Percentiles rank a stretch among this genome's conserved stretches.
These are phyloP conservation scores for Creontiades dilutus DNA, from an alignment of 2,888 invertebrate genomes.

Conservation along the genomic window DNA sequence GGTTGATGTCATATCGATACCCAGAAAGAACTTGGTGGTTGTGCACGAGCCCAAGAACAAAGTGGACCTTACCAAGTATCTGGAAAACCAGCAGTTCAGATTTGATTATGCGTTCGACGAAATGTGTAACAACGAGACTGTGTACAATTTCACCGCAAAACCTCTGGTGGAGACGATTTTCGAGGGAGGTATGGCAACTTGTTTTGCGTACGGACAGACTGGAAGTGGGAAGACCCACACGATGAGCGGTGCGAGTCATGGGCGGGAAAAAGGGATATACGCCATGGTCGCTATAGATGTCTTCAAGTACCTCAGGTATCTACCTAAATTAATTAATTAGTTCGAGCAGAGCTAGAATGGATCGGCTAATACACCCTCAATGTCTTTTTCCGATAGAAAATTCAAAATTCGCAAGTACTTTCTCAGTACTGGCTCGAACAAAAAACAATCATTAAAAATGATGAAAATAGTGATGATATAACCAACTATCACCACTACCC, in stretches of 20 bases:
- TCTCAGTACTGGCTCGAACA: too few species aligned
- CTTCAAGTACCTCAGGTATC: constrained; percentile 89
- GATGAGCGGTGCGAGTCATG: constrained; percentile 99
- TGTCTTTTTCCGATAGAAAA: too few species aligned
- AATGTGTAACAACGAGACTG: constrained; percentile 94
- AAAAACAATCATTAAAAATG: too few species aligned
- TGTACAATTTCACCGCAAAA: constrained; percentile 99
- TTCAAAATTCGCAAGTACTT: too few species aligned
- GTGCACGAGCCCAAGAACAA: constrained; percentile 96
- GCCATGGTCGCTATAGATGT: constrained; percentile 98
- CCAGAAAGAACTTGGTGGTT: constrained; percentile 94
- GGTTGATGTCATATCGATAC: constrained; percentile 98
- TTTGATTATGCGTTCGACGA: constrained; percentile 99
- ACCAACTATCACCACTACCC: too few species aligned
- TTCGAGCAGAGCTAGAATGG: too few species aligned
- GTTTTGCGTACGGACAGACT: constrained; percentile 99
- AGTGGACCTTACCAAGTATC: constrained; percentile 98
- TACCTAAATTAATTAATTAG: too few species aligned
- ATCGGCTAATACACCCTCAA: too few species aligned
- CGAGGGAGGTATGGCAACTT: constrained; percentile 99
- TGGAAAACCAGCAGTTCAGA: constrained; percentile 98
- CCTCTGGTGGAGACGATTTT: constrained; percentile 98
- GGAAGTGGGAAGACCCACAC: constrained; percentile 98
- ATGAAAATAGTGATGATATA: too few species aligned
- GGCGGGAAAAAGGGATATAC: constrained; percentile 97